Evolutionary conservation across 1,140 invertebrate genomes (phyloP).

Genomic region (Medauroidea extradentata): DNA sequence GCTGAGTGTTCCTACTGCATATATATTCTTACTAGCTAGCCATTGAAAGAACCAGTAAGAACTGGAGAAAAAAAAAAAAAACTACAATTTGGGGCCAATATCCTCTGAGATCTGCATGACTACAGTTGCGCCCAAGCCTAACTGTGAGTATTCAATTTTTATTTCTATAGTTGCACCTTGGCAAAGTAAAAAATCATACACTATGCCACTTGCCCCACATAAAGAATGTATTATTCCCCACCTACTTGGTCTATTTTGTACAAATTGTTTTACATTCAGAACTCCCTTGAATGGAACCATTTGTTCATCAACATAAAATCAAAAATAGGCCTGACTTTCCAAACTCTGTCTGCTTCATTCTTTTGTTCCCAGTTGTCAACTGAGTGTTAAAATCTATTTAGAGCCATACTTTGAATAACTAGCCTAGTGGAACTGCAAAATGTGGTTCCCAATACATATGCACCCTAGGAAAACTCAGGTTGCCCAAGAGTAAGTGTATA

Average conservation of each 20-base stretch:
- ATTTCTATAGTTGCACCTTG: constrained; percentile 8
- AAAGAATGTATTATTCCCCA: constrained; percentile 16
- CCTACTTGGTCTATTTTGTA: constrained; percentile 1
- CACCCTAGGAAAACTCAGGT: constrained; percentile 13
- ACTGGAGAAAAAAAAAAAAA: constrained; percentile 32
- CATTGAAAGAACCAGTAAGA: constrained; percentile 37
- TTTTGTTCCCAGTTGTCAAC: constrained; percentile 6
- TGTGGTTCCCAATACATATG: too few species aligned
- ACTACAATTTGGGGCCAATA: constrained; percentile 11
- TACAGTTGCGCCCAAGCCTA: constrained; percentile 22
- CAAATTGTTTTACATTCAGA: constrained; percentile 5
- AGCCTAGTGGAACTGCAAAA: too few species aligned
- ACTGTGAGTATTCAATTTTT: background rate
- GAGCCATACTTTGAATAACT: background rate
- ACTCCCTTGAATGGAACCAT: constrained; percentile 25
- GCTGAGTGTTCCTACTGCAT: constrained; percentile 36
- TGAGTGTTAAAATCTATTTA: constrained; percentile 16
- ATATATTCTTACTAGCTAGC: constrained; percentile 35
- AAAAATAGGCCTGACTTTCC: constrained; percentile 16
- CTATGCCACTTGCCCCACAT: constrained; percentile 10
- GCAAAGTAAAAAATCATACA: constrained; percentile 7
- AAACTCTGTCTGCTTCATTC: constrained; percentile 19
- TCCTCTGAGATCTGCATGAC: constrained; percentile 25
- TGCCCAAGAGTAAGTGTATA: constrained; percentile 17
- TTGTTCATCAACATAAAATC: constrained; percentile 23